Base-by-base conservation (phyloP, 2,888 invertebrate species). In the Himalopsyche kuldschensis region DNA sequence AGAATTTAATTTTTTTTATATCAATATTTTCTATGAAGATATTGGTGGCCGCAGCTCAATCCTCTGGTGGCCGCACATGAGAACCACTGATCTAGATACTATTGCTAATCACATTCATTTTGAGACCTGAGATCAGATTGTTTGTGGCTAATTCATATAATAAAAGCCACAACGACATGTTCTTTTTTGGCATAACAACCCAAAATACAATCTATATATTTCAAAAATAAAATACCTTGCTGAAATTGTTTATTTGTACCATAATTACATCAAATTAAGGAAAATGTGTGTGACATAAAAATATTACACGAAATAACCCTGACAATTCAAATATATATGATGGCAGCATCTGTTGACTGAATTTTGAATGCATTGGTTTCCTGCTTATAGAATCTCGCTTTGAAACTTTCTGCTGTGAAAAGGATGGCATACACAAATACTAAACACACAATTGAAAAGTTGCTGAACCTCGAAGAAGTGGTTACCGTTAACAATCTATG, bases 381-480 rank as follows among this genome's bases (percentile, higher is more conserved):
- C 31, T 75, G 30, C 31, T 89, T 90, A 63, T 88, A 94, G 94
- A 93, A 93, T 89, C 90, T 90, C 35, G 93, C 93, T 0, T 87
- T 94, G 0, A 93, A 93, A 87, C 89, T 93, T 78, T 93, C 94
- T 0, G 93, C 92, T 0, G 87, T 94, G 4, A 93, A 92, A 78
- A 92, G 92, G 77, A 88, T 90, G 0, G 88, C 89, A 0, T 95
- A 94, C 88, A 88, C 88, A 15, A 94, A 93, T 84, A 90, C 90
- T 82, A 91, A 92, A 82, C 92, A 94, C 84, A 91, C 92, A 77
- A 89, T 94, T 5, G 92, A 93, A 87, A 94, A 94, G 87, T 88
- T 94, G 0, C 89, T 95, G 4, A 93, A 93, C 85, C 87, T 95
- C 2, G 92, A 93, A 86, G 93, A 92, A 77, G 89, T 89, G 47